Base-by-base conservation (phyloP, 1,140 invertebrate species). In the Gonatopus flavifemur region DNA sequence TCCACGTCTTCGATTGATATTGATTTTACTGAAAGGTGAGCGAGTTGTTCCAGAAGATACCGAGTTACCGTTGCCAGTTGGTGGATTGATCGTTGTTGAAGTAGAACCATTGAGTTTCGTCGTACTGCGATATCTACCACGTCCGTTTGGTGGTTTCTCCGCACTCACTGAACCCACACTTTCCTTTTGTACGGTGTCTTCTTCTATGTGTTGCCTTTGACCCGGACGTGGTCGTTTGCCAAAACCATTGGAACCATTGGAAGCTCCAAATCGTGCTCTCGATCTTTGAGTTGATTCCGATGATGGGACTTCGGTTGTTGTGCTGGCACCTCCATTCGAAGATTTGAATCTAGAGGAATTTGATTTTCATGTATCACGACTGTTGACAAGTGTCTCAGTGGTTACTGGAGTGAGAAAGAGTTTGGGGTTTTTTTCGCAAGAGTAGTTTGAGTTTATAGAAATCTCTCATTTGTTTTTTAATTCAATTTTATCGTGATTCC, bases 181-280 rank as follows among this genome's bases (percentile, higher is more conserved):
- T n/a, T 78, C 72, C 22, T 75, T 76, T 4, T 75, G 70, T 1
- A 67, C 49, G n/a, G 59, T 50, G n/a, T 72, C 69, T 4, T 69
- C 66, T 4, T 59, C 65, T 0, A 50, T 45, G 0, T 59, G 42
- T 4, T 57, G 49, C 21, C 74, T 75, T 2, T 70, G 59, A 0
- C 64, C 57, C 4, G 75, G 71, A 33, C 69, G 68, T 0, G 68
- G 47, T 46, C 74, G 63, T 28, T 77, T 77, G 4, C 69, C 65
- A 10, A 57, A 44, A 1, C 49, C 55, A 6, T 55, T 53, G 1
- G 46, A 52, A 9, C 48, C 31, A 9, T 24, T 32, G 15, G 50
- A 53, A 1, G 16, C 24, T 0, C 72, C 74, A 28, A 70, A 78
- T 19, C 76, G 69, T 21, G 49, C 56, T 22, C 73, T 62, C 0